phyloP scores from a whole-genome alignment of 2,797 vertebrate genomes.

The Peromyscus eremicus region DNA sequence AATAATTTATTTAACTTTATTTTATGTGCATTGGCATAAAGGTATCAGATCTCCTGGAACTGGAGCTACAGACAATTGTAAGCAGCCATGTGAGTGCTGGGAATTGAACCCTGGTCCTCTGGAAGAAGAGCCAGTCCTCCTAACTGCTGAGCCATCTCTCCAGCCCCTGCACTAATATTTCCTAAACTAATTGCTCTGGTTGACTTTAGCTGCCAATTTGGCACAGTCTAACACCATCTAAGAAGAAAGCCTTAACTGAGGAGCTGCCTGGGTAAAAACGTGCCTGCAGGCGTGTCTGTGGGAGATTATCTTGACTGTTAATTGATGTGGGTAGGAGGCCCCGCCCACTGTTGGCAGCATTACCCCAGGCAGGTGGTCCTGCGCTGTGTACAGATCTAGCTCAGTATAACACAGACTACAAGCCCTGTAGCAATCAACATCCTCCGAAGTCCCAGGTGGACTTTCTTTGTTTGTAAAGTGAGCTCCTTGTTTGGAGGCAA shows the following conservation, averaged over 20 bases:
- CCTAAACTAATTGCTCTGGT: neutral
- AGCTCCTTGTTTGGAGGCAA: neutral
- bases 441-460: neutral
- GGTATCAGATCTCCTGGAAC: neutral
- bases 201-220: neutral
- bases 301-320: neutral
- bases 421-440: neutral
- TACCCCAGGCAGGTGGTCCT: neutral
- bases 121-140: neutral
- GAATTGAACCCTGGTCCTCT: neutral
- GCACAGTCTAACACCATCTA: neutral
- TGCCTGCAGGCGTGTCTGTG: neutral
- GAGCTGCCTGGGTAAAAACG: neutral
- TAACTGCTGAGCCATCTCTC: neutral
- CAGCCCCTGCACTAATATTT: neutral
- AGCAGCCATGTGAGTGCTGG: neutral
- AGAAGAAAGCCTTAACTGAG: neutral
- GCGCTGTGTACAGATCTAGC: no score
- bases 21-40: neutral
- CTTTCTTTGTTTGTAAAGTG: neutral
- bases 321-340: neutral
- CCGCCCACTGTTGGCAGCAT: neutral
- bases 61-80: neutral
- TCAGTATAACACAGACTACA: no score
- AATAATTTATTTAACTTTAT: neutral